Percentiles rank a stretch among this genome's conserved stretches.
Evolutionary conservation across 2,888 invertebrate genomes (phyloP).

Genomic region (Agonopterix heracliana): DNA sequence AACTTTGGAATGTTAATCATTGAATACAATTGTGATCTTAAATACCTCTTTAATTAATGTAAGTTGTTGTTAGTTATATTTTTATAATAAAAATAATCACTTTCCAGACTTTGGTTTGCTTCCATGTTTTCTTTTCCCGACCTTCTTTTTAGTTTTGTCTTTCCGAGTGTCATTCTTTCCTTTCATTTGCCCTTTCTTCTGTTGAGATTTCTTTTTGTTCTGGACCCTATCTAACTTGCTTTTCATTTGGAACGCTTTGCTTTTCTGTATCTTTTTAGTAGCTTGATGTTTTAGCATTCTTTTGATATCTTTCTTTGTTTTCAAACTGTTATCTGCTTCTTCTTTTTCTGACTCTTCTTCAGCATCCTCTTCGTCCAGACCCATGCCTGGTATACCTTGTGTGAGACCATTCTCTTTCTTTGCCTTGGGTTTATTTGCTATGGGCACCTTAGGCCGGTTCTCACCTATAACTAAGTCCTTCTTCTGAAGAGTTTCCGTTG

Average conservation of each 20-base stretch:
- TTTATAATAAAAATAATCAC: too few relatives aligned
- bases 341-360: constrained; percentile 40
- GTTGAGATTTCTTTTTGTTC: constrained; percentile 80
- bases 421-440: constrained; percentile 17
- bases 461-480: constrained; percentile 84
- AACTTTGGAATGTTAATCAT: not conserved
- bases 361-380: constrained; percentile 42
- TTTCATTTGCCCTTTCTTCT: constrained; percentile 54
- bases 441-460: constrained; percentile 71
- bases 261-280: constrained; percentile 83
- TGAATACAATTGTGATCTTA: constrained; percentile 1
- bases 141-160: constrained; percentile 56
- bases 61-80: too few relatives aligned
- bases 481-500: constrained; percentile 81
- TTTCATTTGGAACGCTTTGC: constrained; percentile 85
- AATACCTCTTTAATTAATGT: too few relatives aligned
- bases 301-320: constrained; percentile 82
- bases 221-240: constrained; percentile 81
- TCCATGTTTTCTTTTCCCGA: constrained; percentile 54
- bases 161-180: constrained; percentile 39
- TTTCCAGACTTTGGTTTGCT: too few relatives aligned
- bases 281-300: constrained; percentile 82
- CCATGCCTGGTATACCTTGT: constrained; percentile 54
- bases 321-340: constrained; percentile 36
- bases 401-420: constrained; percentile 28